phyloP scores from a whole-genome alignment of 2,113 vertebrate genomes.

The Emydura subglobosa region DNA sequence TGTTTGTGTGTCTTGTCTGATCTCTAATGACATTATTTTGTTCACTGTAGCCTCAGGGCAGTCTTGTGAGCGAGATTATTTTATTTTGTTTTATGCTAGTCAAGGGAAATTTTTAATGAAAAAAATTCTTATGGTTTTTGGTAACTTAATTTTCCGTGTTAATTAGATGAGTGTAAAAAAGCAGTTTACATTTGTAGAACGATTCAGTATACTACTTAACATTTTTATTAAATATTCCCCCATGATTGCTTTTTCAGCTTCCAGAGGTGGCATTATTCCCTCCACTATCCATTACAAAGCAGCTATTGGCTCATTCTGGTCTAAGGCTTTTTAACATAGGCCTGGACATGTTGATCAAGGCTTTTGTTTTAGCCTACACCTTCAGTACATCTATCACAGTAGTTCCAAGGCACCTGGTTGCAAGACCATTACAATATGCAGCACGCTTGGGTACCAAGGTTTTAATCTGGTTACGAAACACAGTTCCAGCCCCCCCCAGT shows the following conservation, averaged over 20 bases:
- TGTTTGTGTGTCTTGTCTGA: neutral
- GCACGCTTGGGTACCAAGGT: neutral
- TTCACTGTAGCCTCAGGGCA: neutral
- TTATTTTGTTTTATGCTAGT: neutral
- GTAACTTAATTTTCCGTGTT: conserved; percentile 23
- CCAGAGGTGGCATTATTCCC: neutral
- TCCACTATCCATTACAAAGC: neutral
- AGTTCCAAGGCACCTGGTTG: neutral
- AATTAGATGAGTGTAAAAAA: conserved; percentile 14
- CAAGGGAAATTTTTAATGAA: conserved; percentile 15
- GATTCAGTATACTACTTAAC: neutral
- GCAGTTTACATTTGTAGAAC: neutral
- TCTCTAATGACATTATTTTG: neutral
- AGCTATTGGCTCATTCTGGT: neutral
- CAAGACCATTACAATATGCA: neutral
- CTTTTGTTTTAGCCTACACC: neutral
- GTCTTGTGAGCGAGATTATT: neutral
- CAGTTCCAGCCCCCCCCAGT: neutral
- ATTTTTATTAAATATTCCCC: neutral
- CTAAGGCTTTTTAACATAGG: neutral
- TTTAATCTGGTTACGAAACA: neutral
- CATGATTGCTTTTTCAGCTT: neutral
- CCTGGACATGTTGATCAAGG: neutral
- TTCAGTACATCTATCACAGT: neutral
- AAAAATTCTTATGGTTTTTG: conserved; percentile 6